A percentile compares a stretch with the other conserved stretches of the same genome.
These are phyloP conservation scores for Cyphomyrus discorhynchus DNA, from an alignment of 2,113 vertebrate species.

Conservation along the genomic window DNA sequence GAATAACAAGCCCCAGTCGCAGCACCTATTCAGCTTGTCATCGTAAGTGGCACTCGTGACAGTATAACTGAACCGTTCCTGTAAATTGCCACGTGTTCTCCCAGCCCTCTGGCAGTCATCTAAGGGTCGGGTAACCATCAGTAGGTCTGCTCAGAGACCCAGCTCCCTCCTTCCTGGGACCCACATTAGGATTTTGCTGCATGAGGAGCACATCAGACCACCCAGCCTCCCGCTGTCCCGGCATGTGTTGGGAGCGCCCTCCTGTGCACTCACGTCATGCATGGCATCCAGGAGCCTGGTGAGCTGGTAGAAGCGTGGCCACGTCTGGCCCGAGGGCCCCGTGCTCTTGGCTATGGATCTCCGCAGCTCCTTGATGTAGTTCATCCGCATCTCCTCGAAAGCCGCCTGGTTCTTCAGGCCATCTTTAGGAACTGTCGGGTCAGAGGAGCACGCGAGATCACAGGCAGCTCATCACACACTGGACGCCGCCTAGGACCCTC, in stretches of 20 bases:
- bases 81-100: not conserved
- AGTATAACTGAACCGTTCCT: not conserved
- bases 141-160: not conserved
- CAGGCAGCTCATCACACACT: not conserved
- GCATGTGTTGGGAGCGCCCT: not conserved
- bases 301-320: constrained; percentile 99
- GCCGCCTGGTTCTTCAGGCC: constrained; percentile 93
- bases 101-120: not conserved
- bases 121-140: not conserved
- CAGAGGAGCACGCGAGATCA: not conserved
- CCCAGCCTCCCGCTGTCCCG: not conserved
- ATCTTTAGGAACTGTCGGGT: constrained; percentile 88
- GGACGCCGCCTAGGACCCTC: not conserved
- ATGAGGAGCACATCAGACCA: not conserved
- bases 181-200: not conserved
- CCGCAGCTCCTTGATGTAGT: constrained; percentile 97
- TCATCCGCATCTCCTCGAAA: constrained; percentile 98
- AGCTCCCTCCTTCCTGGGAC: not conserved
- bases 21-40: not conserved
- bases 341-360: constrained; percentile 90
- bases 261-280: constrained; percentile 74
- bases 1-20: not conserved
- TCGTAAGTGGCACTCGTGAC: not conserved
- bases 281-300: constrained; percentile 98
- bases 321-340: constrained; percentile 94